Evolutionary conservation across 2,888 invertebrate species (phyloP), one percentile per base, ranked within the genome.

Genomic region (Plagodis pulveraria): DNA sequence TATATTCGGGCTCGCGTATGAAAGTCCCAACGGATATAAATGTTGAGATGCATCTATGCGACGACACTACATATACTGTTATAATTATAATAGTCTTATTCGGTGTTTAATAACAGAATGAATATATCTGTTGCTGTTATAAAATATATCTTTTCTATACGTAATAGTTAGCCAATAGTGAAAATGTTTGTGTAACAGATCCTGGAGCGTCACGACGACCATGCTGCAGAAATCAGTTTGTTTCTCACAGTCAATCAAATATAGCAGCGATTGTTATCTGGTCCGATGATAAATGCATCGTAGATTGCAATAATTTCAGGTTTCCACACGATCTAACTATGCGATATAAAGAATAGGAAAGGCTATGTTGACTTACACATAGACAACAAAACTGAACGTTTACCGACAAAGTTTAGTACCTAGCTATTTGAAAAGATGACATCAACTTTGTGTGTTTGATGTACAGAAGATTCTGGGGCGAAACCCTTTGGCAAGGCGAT

Each of bases 231-330:
- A 75, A 69, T 68, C 73, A 53, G 55, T 50, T 80, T 78, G 78
- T 78, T 87, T 87, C 89, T 87, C 90, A 89, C 87, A 86, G 82
- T 80, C 77, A 78, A 81, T 81, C 81, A 82, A 83, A 83, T 84
- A 77, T 81, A 71, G 76, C 67, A 65, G 58, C 72, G 84, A 91
- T 87, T 74, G 75, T 80, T 80, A 91, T 89, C 86, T 71, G 48
- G 61, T 64, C 71, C 76, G 76, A 71, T 81, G 84, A 89, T 88
- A 86, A 87, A 89, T 87, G 80, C 77, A 78, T 69, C 72, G 74
- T 54, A 41, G 56, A 59, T 53, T 56, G 49, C 56, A 61, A 63
- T 65, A 56, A 64, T 50, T 67, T 56, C 46, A 63, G 45, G 49
- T 58, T 60, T 59, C 50, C 42, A 61, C 53, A 61, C 55, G 44